phyloP scores from a whole-genome alignment of 2,797 vertebrate species.

The Lagodon rhomboides region DNA sequence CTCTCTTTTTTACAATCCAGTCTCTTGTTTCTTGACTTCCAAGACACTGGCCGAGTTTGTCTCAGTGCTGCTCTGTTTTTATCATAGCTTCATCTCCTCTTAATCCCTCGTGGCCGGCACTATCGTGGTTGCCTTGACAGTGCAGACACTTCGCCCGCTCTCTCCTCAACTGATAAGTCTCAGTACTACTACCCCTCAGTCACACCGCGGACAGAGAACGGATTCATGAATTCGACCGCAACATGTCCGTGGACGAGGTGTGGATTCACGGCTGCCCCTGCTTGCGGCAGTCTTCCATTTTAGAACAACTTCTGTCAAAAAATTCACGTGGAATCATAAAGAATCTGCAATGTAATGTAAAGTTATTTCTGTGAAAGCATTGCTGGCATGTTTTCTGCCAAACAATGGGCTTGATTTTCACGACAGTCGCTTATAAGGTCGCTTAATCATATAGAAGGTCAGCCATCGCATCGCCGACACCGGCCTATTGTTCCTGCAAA shows the following conservation, averaged over 20 bases:
- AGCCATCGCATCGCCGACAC: conserved; percentile 9
- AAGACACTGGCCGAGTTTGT: conserved; percentile 20
- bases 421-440: conserved; percentile 8
- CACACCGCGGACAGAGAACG: conserved; percentile 13
- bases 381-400: conserved; percentile 6
- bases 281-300: conserved; percentile 3
- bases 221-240: conserved; percentile 9
- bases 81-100: conserved; percentile 60
- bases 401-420: conserved; percentile 6
- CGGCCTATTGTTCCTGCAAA: conserved; percentile 19
- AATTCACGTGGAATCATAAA: background rate
- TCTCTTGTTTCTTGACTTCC: conserved; percentile 37
- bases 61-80: conserved; percentile 50
- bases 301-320: background rate
- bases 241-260: background rate
- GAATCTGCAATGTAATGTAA: background rate
- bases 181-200: conserved; percentile 20
- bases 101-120: conserved; percentile 63
- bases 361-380: background rate
- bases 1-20: conserved; percentile 8
- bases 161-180: conserved; percentile 43
- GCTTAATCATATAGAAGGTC: conserved; percentile 1
- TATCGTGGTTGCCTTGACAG: conserved; percentile 68
- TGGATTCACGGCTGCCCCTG: background rate
- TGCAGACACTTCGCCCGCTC: conserved; percentile 52